A percentile compares a stretch with the other conserved stretches of the same genome.
Conservation (phyloP, 2,113 vertebrate genomes). For the Phocoena phocoena region DNA sequence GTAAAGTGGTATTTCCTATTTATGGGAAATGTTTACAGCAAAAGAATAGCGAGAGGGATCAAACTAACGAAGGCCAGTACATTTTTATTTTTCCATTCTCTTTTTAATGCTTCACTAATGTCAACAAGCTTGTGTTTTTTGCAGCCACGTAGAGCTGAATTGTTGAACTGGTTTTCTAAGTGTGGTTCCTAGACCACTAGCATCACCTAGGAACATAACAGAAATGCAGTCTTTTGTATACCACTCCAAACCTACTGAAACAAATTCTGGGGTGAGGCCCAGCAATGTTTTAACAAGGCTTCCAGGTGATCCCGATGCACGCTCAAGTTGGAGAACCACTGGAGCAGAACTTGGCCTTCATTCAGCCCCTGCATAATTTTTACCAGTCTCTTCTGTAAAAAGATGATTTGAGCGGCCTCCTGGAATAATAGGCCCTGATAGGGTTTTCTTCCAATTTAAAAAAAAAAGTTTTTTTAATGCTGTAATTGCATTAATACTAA, state of each 20-base stretch:
- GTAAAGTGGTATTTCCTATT: not conserved
- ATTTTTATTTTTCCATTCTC: not conserved
- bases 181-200: not conserved
- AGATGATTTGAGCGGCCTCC: not conserved
- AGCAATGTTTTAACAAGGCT: not conserved
- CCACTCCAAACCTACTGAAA: not conserved
- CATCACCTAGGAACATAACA: not conserved
- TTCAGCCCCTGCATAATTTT: not conserved
- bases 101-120: not conserved
- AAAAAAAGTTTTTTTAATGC: constrained; percentile 11
- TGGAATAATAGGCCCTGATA: not conserved
- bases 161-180: not conserved
- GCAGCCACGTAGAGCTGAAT: not conserved
- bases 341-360: not conserved
- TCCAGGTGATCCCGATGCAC: not conserved
- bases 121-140: not conserved
- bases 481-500: not conserved
- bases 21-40: not conserved
- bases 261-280: not conserved
- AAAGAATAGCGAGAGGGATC: not conserved
- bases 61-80: not conserved
- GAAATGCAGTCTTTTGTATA: not conserved
- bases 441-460: not conserved
- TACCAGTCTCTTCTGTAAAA: not conserved
- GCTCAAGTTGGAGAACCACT: not conserved